These are phyloP conservation scores for Oscheius sp. DNA, from an alignment of 2,888 invertebrate species.

Conservation along the genomic window DNA sequence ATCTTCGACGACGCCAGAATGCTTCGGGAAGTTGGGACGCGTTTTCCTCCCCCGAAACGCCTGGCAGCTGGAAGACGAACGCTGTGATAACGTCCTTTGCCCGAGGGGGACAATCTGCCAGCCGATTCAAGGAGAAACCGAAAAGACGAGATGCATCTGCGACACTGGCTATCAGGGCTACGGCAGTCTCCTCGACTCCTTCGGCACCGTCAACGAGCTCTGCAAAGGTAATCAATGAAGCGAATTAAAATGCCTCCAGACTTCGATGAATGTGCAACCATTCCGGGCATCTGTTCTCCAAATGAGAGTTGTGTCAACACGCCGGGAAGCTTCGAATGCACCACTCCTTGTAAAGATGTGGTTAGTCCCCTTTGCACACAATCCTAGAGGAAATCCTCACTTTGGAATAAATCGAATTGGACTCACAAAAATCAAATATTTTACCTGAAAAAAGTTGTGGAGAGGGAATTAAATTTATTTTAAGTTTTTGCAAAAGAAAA, in stretches of 20 bases:
- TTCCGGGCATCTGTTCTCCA: background rate
- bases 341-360: slow-evolving; percentile 11
- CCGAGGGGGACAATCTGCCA: slow-evolving; percentile 11
- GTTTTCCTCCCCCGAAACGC: background rate
- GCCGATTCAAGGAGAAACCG: slow-evolving; percentile 4
- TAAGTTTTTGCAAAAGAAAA: too few relatives aligned
- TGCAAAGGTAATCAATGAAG: slow-evolving; percentile 14
- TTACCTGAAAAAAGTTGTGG: too few relatives aligned
- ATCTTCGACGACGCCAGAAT: background rate
- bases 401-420: too few relatives aligned
- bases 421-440: too few relatives aligned
- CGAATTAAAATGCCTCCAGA: slow-evolving; percentile 18
- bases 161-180: slow-evolving; percentile 19
- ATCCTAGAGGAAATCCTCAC: too few relatives aligned
- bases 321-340: slow-evolving; percentile 12
- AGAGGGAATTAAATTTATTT: too few relatives aligned
- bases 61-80: slow-evolving; percentile 19
- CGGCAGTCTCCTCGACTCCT: background rate
- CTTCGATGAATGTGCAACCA: slow-evolving; percentile 8
- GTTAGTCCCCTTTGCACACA: background rate
- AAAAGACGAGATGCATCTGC: slow-evolving; percentile 16
- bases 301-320: slow-evolving; percentile 14
- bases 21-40: slow-evolving; percentile 4
- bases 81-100: slow-evolving; percentile 11
- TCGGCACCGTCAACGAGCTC: background rate